Conservation (phyloP, 2,113 vertebrate species). For the Bagarius yarrelli region DNA sequence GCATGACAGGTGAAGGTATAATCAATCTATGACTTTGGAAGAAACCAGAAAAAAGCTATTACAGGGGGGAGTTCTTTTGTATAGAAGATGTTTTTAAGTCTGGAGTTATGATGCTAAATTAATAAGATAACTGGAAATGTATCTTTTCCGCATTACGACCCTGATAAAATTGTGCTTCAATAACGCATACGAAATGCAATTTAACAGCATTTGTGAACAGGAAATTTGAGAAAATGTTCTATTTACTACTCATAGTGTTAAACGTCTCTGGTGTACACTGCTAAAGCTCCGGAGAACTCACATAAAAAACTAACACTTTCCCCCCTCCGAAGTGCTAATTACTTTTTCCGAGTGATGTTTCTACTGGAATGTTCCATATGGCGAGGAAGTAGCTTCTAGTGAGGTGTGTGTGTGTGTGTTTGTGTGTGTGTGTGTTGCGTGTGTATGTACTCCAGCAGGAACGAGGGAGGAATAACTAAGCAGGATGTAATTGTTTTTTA, state of each 20-base stretch:
- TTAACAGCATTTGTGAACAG: too few relatives aligned
- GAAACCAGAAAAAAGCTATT: too few relatives aligned
- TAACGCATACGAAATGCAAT: not conserved
- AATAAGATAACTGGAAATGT: not conserved
- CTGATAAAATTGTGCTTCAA: not conserved
- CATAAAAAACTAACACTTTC: not conserved
- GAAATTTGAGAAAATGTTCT: too few relatives aligned
- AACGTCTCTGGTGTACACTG: conserved; percentile 18
- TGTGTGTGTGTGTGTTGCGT: not conserved
- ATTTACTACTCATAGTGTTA: conserved; percentile 32
- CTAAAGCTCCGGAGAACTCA: conserved; percentile 23
- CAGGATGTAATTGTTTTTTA: conserved; percentile 13
- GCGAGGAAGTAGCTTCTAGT: not conserved
- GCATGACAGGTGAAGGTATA: too few relatives aligned
- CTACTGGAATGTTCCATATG: not conserved
- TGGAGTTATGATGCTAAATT: not conserved
- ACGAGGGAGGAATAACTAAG: conserved; percentile 17
- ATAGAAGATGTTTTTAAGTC: too few relatives aligned
- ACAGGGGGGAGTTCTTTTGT: too few relatives aligned
- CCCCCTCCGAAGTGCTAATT: conserved; percentile 4
- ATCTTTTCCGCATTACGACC: not conserved
- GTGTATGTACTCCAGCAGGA: not conserved
- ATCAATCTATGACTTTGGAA: too few relatives aligned
- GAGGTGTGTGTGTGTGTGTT: not conserved
- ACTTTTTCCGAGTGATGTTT: not conserved